Evolutionary conservation across 2,888 invertebrate genomes (phyloP).

Genomic region (Ptilodon capucinus): DNA sequence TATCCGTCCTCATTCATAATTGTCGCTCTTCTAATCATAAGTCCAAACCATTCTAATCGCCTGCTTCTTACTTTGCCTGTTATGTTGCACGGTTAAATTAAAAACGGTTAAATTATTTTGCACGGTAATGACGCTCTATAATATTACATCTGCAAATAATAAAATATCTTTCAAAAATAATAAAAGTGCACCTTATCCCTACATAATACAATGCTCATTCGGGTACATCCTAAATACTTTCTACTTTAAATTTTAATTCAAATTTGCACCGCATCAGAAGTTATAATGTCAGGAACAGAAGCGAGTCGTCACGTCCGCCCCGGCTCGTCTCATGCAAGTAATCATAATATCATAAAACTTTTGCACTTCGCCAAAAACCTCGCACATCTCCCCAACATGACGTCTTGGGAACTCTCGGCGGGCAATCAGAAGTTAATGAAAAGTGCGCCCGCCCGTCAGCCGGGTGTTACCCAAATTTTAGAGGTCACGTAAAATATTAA

Average conservation of each 20-base stretch:
- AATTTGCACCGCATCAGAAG: slow-evolving; percentile 35
- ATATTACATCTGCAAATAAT: too few relatives aligned
- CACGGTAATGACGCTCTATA: too few relatives aligned
- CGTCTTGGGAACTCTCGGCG: slow-evolving; percentile 64
- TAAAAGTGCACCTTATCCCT: too few relatives aligned
- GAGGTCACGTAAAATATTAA: slow-evolving; percentile 83
- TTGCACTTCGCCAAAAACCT: slow-evolving; percentile 76
- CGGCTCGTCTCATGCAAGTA: slow-evolving; percentile 69
- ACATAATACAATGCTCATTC: too few relatives aligned
- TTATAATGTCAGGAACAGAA: slow-evolving; percentile 20
- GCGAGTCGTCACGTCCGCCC: slow-evolving; percentile 54
- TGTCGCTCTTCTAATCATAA: too few relatives aligned
- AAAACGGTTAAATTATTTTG: too few relatives aligned
- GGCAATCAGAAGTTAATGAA: slow-evolving; percentile 81
- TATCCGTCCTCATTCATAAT: too few relatives aligned
- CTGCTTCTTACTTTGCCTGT: too few relatives aligned
- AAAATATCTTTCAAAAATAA: too few relatives aligned
- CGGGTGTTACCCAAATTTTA: slow-evolving; percentile 71
- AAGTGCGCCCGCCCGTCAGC: slow-evolving; percentile 70
- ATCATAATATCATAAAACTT: slow-evolving; percentile 81
- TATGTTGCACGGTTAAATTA: too few relatives aligned
- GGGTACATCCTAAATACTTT: too few relatives aligned
- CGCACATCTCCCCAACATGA: slow-evolving; percentile 60
- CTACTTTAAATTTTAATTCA: slow-evolving; percentile 11
- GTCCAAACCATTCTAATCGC: too few relatives aligned